Conservation (phyloP, 2,113 vertebrate species). For the Tragelaphus scriptus region DNA sequence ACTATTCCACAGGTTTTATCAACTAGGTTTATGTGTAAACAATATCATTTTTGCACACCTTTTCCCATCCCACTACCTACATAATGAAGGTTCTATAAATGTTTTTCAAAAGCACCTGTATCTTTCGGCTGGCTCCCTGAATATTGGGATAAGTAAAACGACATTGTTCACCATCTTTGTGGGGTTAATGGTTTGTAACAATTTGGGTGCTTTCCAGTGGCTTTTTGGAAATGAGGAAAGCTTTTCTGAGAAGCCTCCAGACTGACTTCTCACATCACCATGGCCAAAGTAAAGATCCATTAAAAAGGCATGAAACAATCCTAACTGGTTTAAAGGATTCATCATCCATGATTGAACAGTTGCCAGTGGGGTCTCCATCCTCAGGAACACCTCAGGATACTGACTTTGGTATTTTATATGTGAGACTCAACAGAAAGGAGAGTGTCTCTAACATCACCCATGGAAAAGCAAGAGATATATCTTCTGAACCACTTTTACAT, state of each 20-base stretch:
- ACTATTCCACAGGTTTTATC: not conserved
- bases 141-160: not conserved
- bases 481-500: not conserved
- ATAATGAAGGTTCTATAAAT: not conserved
- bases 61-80: not conserved
- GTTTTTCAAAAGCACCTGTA: not conserved
- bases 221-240: not conserved
- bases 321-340: not conserved
- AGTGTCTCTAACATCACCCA: not conserved
- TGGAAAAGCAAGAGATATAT: not conserved
- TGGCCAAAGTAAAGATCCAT: not conserved
- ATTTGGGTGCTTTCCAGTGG: not conserved
- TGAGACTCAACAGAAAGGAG: not conserved
- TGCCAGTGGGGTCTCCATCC: not conserved
- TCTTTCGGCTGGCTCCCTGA: not conserved
- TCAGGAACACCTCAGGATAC: not conserved
- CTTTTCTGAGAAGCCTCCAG: not conserved
- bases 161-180: not conserved
- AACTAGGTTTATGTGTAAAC: not conserved
- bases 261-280: not conserved
- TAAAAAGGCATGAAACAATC: not conserved
- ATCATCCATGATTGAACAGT: not conserved
- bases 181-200: not conserved
- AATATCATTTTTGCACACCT: not conserved
- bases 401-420: not conserved